These are phyloP conservation scores for Phrixothrix hirtus DNA, from an alignment of 2,888 invertebrate species.

Conservation along the genomic window DNA sequence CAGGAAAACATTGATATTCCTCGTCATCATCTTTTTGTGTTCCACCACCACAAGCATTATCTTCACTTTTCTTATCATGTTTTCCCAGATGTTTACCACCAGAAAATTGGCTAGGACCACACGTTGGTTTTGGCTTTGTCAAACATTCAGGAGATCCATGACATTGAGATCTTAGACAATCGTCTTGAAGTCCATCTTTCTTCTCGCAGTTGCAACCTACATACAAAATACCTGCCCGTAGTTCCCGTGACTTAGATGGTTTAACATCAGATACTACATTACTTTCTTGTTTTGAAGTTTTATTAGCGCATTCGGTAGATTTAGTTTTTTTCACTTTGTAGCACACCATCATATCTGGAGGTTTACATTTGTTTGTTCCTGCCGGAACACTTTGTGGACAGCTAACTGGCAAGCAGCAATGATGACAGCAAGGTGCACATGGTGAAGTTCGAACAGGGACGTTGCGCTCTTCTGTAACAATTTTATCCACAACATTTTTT, in stretches of 20 bases:
- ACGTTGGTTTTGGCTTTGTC: constrained; percentile 57
- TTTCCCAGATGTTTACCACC: constrained; percentile 47
- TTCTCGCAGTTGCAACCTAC: constrained; percentile 63
- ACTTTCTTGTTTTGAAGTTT: constrained; percentile 5
- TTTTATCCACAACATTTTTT: constrained; percentile 4
- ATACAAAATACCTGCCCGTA: constrained; percentile 59
- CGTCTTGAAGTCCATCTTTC: constrained; percentile 64
- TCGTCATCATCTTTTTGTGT: constrained; percentile 37
- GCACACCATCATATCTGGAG: constrained; percentile 27
- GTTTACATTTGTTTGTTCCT: not conserved
- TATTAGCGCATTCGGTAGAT: constrained; percentile 3
- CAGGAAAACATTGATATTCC: constrained; percentile 50
- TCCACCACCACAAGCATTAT: not conserved
- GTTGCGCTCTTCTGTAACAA: not conserved
- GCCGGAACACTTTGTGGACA: not conserved
- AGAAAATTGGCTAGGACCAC: constrained; percentile 54
- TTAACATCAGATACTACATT: constrained; percentile 29
- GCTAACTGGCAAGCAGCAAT: constrained; percentile 1
- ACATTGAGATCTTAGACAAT: constrained; percentile 61
- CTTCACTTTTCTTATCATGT: constrained; percentile 4
- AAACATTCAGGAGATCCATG: constrained; percentile 58
- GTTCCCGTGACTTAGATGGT: constrained; percentile 60
- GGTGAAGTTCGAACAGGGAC: not conserved
- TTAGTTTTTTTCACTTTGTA: constrained; percentile 33
- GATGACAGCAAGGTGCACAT: constrained; percentile 11